Conservation (phyloP, 2,797 vertebrate species). For the Epinephelus awoara region DNA sequence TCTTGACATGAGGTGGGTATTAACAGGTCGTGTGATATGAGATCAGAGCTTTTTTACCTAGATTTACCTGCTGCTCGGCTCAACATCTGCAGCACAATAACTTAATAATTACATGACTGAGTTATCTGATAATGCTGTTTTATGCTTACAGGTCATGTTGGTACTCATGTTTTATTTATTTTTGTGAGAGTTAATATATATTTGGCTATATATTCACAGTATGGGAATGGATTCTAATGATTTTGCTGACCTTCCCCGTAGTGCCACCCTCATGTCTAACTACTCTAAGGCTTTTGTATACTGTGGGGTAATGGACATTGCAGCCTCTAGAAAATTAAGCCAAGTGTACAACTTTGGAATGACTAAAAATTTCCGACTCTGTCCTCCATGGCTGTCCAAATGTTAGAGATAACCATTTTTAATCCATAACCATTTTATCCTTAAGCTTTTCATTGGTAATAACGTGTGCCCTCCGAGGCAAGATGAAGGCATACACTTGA, state of each 20-base stretch:
- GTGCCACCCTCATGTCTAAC: neutral
- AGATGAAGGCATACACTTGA: slow-evolving; percentile 29
- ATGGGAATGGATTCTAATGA: neutral
- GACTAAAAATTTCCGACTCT: neutral
- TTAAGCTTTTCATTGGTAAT: slow-evolving; percentile 46
- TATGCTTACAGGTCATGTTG: neutral
- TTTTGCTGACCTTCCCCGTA: neutral
- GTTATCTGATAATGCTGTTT: neutral
- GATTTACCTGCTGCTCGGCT: neutral
- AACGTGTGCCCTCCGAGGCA: slow-evolving; percentile 15
- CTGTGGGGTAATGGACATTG: neutral
- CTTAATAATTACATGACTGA: neutral
- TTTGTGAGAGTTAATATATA: neutral
- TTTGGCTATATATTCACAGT: neutral
- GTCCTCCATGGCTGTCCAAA: neutral
- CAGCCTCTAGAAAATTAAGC: slow-evolving; percentile 4
- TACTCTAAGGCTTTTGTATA: neutral
- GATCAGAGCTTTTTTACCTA: neutral
- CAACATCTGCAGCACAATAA: neutral
- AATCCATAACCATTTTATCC: slow-evolving; percentile 29
- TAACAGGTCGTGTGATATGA: neutral
- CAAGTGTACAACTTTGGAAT: neutral
- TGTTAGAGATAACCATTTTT: slow-evolving; percentile 18
- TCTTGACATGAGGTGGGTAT: slow-evolving; percentile 2
- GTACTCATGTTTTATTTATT: neutral